Percentiles rank a stretch among this genome's conserved stretches.
These are phyloP conservation scores for Caenorhabditis parvicauda DNA, from an alignment of 2,888 invertebrate genomes.

Conservation along the genomic window DNA sequence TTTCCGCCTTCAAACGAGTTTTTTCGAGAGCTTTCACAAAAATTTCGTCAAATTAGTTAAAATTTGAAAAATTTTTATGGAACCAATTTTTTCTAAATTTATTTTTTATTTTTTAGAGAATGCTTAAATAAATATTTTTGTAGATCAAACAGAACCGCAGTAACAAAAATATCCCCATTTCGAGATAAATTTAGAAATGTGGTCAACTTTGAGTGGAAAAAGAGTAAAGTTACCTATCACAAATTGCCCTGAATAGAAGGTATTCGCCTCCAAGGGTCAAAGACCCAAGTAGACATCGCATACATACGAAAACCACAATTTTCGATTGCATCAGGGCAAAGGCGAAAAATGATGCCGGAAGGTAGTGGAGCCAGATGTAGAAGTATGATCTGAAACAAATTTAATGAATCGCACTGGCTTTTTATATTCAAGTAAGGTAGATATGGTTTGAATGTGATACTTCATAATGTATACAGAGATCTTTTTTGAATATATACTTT, in stretches of 20 bases:
- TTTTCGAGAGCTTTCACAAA: too few species aligned
- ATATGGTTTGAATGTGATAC: too few species aligned
- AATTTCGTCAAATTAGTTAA: too few species aligned
- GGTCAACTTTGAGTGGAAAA: too few species aligned
- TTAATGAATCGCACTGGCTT: conserved; percentile 5
- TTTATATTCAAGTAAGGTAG: too few species aligned
- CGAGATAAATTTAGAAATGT: too few species aligned
- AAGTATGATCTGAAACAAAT: conserved; percentile 74
- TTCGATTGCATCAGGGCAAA: conserved; percentile 14
- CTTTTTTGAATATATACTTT: background rate
- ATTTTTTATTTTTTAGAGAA: too few species aligned
- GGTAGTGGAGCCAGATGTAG: conserved; percentile 78
- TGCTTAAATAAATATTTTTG: too few species aligned
- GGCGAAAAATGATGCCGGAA: conserved; percentile 34
- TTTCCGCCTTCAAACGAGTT: too few species aligned
- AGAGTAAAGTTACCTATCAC: conserved; percentile 10
- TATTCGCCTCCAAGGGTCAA: conserved; percentile 28
- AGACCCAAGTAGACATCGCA: conserved; percentile 79
- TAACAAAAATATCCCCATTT: too few species aligned
- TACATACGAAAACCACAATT: conserved; percentile 77
- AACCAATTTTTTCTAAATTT: background rate
- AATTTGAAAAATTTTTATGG: background rate
- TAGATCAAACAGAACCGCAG: too few species aligned
- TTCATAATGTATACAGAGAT: background rate
- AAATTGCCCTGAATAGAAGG: conserved; percentile 21